Percentiles rank a stretch among this genome's conserved stretches.
phyloP scores from a whole-genome alignment of 2,888 invertebrate genomes.

The Balanococcus diminutus region DNA sequence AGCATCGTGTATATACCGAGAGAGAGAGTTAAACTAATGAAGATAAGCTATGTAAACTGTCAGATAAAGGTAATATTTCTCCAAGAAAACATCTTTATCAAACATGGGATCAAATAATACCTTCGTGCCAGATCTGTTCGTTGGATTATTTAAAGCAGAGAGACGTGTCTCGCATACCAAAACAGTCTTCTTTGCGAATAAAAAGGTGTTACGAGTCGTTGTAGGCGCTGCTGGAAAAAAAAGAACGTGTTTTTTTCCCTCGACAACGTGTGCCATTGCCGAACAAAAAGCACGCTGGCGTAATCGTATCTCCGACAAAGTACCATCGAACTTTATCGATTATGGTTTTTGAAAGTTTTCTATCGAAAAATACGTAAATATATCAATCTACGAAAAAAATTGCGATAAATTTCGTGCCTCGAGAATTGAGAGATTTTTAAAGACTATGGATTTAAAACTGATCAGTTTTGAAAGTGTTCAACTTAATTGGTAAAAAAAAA shows the following conservation, averaged over 20 bases:
- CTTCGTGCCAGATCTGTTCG: constrained; percentile 46
- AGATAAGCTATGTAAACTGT: constrained; percentile 51
- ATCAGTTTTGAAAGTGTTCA: no score
- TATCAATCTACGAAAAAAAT: no score
- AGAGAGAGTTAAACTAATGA: constrained; percentile 46
- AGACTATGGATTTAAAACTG: no score
- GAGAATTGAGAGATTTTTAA: no score
- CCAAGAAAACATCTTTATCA: constrained; percentile 47
- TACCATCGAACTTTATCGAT: background rate
- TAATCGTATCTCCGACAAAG: background rate
- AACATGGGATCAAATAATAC: constrained; percentile 50
- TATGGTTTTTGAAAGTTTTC: background rate
- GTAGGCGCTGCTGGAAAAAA: constrained; percentile 13
- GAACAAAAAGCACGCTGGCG: background rate
- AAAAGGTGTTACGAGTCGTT: background rate
- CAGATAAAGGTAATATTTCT: constrained; percentile 50
- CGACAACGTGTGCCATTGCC: background rate
- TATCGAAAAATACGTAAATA: no score
- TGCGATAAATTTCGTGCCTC: no score
- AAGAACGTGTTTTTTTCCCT: constrained; percentile 3
- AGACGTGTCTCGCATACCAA: constrained; percentile 46
- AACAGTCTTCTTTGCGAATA: constrained; percentile 12
- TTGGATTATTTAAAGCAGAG: constrained; percentile 48
- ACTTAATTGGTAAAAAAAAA: no score
- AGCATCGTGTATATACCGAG: background rate